phyloP scores from a whole-genome alignment of 2,113 vertebrate genomes.

The Phrynosoma blainvillii region DNA sequence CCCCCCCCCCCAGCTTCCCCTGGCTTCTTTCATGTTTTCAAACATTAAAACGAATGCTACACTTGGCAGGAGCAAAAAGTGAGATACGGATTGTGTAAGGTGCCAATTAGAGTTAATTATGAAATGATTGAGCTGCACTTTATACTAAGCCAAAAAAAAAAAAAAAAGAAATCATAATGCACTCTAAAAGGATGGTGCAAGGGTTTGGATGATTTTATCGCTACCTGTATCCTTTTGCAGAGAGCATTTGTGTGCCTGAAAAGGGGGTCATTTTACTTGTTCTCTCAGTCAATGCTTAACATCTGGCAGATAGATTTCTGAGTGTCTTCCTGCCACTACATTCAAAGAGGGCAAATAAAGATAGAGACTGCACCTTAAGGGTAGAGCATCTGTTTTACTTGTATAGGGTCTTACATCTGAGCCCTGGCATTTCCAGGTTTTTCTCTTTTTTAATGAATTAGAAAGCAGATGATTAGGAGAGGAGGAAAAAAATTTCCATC shows the following conservation, averaged over 20 bases:
- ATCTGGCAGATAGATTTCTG: neutral
- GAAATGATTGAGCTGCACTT: constrained; percentile 45
- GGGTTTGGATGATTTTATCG: constrained; percentile 3
- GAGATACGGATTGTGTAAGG: constrained; percentile 49
- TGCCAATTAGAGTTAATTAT: constrained; percentile 64
- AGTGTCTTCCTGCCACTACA: neutral
- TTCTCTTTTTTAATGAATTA: neutral
- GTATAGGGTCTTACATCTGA: too few species aligned
- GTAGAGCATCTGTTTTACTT: neutral
- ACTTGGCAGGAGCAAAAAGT: constrained; percentile 51
- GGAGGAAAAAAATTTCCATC: neutral
- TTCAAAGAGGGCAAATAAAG: neutral
- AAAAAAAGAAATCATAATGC: neutral
- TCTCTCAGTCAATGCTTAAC: neutral
- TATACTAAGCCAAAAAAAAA: constrained; percentile 28
- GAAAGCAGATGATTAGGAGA: neutral
- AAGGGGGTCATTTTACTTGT: constrained; percentile 11
- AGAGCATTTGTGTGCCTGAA: neutral
- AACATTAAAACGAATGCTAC: constrained; percentile 43
- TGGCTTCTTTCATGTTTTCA: constrained; percentile 62
- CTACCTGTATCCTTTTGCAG: constrained; percentile 7
- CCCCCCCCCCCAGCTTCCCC: too few species aligned
- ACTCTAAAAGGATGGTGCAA: constrained; percentile 28
- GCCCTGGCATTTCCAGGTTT: neutral
- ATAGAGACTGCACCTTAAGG: neutral